Base-by-base conservation (phyloP, 1,140 invertebrate species). In the Apolygus lucorum region DNA sequence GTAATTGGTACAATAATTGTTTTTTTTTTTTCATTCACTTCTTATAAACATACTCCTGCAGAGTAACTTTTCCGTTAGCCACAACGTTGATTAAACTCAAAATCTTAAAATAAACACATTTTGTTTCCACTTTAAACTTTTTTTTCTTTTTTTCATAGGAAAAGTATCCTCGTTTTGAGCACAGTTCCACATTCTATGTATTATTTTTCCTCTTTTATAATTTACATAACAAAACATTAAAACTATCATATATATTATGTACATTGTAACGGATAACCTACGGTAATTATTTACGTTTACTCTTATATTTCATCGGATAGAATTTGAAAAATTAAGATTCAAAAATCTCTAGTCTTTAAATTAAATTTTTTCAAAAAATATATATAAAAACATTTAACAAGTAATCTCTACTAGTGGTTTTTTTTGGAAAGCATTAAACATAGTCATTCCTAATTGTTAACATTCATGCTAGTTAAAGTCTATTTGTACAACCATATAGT, bases 321-420 rank as follows among this genome's bases (percentile, higher is more conserved):
- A 65, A 67, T 21, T 67, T 52, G 52, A 62, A 67, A 67, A 28
- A 49, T 27, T 52, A 67, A 66, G 24, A 67, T 66, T 65, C 17
- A 70, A 24, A 14, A 52, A 26, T 54, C 54, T 59, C 52, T 62
- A 68, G 14, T 59, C 28, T 26, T n/a, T 27, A 26, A 67, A 29
- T 67, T 67, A 67, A 70, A 67, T 59, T 59, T 21, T 14, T 24
- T 70, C 65, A 52, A 70, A 70, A 70, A 70, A 70, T 70, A 70
- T 70, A 70, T 70, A 65, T 70, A 63, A 70, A 59, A 70, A 70
- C 69, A 70, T 70, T 70, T 70, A 70, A 70, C 69, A 70, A 70
- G 65, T 70, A 28, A 63, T 69, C 63, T 67, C 52, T 66, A 67
- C 68, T 28, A 69, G 24, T 68, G 67, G 54, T 27, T 69, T 69